Percentiles rank a stretch among this genome's conserved stretches.
Evolutionary conservation across 2,888 invertebrate genomes (phyloP).

Genomic region (Podotricha telesiphe): DNA sequence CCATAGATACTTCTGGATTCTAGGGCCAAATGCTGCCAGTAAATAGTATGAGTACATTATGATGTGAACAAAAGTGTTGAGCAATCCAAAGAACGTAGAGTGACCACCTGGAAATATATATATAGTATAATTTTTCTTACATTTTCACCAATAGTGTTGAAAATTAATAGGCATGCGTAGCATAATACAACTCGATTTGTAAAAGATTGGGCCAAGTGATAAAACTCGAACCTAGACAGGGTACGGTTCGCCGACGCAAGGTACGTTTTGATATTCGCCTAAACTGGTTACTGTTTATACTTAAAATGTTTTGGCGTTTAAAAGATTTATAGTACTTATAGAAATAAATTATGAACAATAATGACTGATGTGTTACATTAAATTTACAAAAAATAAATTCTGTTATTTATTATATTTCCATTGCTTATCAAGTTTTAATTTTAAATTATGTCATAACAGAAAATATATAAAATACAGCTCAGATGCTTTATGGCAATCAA

Average conservation of each 20-base stretch:
- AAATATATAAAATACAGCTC: not conserved
- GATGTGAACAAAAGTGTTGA: constrained; percentile 97
- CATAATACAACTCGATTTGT: no score
- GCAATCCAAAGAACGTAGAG: constrained; percentile 95
- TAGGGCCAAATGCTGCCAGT: constrained; percentile 94
- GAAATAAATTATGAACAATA: no score
- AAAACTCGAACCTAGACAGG: not conserved
- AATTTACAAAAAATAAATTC: no score
- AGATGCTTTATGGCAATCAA: not conserved
- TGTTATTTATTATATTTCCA: no score
- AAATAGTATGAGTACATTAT: constrained; percentile 97
- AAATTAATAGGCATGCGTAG: no score
- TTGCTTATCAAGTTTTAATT: not conserved
- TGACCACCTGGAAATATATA: constrained; percentile 89
- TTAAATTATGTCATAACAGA: not conserved
- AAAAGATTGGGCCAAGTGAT: not conserved
- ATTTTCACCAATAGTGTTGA: no score
- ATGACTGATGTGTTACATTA: no score
- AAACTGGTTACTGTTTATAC: not conserved
- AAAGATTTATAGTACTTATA: no score
- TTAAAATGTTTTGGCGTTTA: constrained; percentile 13
- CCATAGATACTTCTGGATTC: constrained; percentile 94
- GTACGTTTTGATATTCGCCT: not conserved
- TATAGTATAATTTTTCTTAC: not conserved
- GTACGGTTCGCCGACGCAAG: not conserved